Evolutionary conservation across 1,140 invertebrate genomes (phyloP), one percentile per base, ranked within the genome.

Genomic region (Neuroterus valhalla): DNA sequence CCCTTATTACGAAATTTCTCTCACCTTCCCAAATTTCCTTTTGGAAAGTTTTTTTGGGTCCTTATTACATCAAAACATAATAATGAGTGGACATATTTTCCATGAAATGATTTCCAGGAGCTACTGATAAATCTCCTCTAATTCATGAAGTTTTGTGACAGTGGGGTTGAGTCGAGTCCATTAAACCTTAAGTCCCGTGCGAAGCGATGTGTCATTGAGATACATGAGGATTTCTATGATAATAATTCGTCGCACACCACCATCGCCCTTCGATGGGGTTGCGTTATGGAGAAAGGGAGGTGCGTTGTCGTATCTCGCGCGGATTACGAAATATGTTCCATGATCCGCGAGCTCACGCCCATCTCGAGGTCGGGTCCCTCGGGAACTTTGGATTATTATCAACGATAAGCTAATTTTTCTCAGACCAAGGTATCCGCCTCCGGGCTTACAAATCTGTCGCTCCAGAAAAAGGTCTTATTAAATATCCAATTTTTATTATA

Each of bases 161-260:
- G 31, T 8, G 70, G 48, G 38, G 17, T 78, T 77, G 77, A 78
- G 67, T 68, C 72, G 78, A 86, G 84, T 89, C 86, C 87, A 89
- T 90, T 89, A 89, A 87, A 83, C 76, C 78, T 79, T 89, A 89
- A 90, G 87, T 89, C 88, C 85, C 88, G 87, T 89, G 89, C 78
- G 88, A 90, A 90, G 81, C 84, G 87, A 89, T 90, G 85, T 78
- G 84, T 87, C 85, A 86, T 82, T 83, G 81, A 87, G 88, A 88
- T 90, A 89, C 84, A 85, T 81, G 82, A 83, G 81, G 83, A 88
- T 87, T 85, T 82, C 78, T 76, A 76, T 75, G 81, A 87, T 87
- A 89, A 89, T 88, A 87, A 89, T 88, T 88, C 83, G 85, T 74
- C 52, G 67, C 50, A 70, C 66, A 75, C 42, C 68, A 71, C 43